Conservation (phyloP, 2,888 invertebrate species). For the Polydrusus tereticollis region DNA sequence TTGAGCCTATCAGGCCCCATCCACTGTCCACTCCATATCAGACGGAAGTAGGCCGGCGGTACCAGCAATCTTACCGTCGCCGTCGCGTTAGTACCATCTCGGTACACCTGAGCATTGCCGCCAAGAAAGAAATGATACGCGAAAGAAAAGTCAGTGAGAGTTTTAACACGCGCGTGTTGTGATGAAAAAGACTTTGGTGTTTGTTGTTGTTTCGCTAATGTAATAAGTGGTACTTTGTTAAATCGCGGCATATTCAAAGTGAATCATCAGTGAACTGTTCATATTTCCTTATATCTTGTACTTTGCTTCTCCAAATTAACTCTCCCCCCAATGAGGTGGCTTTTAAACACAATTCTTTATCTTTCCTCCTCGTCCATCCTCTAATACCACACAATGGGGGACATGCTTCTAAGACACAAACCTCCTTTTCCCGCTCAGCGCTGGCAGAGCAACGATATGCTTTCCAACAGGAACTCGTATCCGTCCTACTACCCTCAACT, state of each 20-base stretch:
- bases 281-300: too few relatives aligned
- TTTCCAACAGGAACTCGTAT: constrained; percentile 72
- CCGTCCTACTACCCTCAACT: constrained; percentile 56
- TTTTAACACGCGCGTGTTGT: constrained; percentile 9
- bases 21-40: constrained; percentile 14
- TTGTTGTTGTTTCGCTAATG: not conserved
- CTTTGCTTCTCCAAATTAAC: not conserved
- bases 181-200: not conserved
- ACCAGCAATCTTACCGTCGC: constrained; percentile 7
- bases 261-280: too few relatives aligned
- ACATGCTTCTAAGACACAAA: constrained; percentile 76
- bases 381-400: constrained; percentile 66
- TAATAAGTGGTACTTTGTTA: constrained; percentile 2
- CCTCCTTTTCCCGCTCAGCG: constrained; percentile 60
- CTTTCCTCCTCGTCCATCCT: not conserved
- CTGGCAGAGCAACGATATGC: constrained; percentile 66
- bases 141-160: constrained; percentile 10
- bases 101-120: constrained; percentile 4
- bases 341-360: not conserved
- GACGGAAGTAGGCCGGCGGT: constrained; percentile 31
- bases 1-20: not conserved
- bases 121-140: constrained; percentile 25
- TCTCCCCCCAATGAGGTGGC: not conserved
- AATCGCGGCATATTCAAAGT: too few relatives aligned
- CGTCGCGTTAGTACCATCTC: constrained; percentile 25